Conservation (phyloP, 1,140 invertebrate species). For the Achroia grisella region DNA sequence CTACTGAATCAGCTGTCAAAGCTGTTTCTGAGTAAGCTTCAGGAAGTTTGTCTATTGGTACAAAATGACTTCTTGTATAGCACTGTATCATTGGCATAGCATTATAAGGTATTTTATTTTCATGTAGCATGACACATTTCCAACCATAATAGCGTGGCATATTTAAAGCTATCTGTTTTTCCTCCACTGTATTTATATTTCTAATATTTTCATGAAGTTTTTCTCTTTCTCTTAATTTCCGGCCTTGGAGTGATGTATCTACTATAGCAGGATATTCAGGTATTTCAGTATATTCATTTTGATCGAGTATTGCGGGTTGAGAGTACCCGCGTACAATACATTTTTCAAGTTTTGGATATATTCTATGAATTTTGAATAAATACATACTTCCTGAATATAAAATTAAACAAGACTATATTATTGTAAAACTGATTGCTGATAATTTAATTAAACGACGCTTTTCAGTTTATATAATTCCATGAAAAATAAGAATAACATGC, state of each 20-base stretch:
- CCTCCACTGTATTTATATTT: constrained; percentile 81
- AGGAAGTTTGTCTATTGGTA: constrained; percentile 71
- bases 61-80: constrained; percentile 81
- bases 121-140: constrained; percentile 76
- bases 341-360: constrained; percentile 39
- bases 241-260: constrained; percentile 66
- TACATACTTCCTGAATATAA: constrained; percentile 22
- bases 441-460: too few relatives aligned
- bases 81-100: constrained; percentile 79
- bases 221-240: constrained; percentile 52
- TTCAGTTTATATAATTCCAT: too few relatives aligned
- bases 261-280: constrained; percentile 78
- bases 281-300: constrained; percentile 58
- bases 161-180: constrained; percentile 87
- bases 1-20: constrained; percentile 58
- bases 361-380: constrained; percentile 34
- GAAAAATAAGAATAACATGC: background rate
- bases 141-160: constrained; percentile 88
- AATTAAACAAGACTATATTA: background rate
- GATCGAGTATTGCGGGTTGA: constrained; percentile 29
- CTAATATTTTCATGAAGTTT: constrained; percentile 76
- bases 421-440: background rate
- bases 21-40: constrained; percentile 70
- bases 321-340: constrained; percentile 24
- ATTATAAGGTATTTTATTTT: constrained; percentile 79